These are phyloP conservation scores for Drosophila asahinai DNA, from an alignment of 1,140 invertebrate species.

Conservation along the genomic window DNA sequence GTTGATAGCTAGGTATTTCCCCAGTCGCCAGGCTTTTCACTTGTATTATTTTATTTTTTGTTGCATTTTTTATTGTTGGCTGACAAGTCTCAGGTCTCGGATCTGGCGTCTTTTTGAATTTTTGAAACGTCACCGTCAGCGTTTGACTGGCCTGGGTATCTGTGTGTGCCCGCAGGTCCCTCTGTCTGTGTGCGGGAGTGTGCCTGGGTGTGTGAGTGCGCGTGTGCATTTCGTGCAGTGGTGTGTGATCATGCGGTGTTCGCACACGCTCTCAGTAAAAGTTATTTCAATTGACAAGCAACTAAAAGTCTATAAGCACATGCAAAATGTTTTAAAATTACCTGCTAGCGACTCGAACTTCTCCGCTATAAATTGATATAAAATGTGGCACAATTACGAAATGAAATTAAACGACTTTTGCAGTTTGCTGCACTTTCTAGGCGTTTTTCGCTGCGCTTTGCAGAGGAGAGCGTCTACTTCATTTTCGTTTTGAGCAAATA, in stretches of 20 bases:
- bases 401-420: conserved; percentile 15
- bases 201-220: conserved; percentile 49
- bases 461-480: conserved; percentile 26
- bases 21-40: conserved; percentile 5
- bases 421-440: conserved; percentile 30
- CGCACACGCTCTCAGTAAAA: conserved; percentile 45
- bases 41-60: conserved; percentile 26
- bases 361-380: background rate
- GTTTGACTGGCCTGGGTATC: conserved; percentile 59
- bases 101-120: conserved; percentile 58
- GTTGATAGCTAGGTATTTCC: conserved; percentile 19
- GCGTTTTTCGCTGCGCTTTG: conserved; percentile 8
- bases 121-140: conserved; percentile 79
- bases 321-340: conserved; percentile 16
- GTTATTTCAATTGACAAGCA: conserved; percentile 74
- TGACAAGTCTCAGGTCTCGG: conserved; percentile 52
- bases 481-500: conserved; percentile 29
- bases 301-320: conserved; percentile 57
- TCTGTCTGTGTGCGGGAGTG: conserved; percentile 18
- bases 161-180: conserved; percentile 11
- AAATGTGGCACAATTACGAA: conserved; percentile 23
- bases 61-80: conserved; percentile 46
- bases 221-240: conserved; percentile 48
- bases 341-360: conserved; percentile 17
- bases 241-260: conserved; percentile 45